These are phyloP conservation scores for Mesopsocus fuscifrons DNA, from an alignment of 2,888 invertebrate species.

Conservation along the genomic window DNA sequence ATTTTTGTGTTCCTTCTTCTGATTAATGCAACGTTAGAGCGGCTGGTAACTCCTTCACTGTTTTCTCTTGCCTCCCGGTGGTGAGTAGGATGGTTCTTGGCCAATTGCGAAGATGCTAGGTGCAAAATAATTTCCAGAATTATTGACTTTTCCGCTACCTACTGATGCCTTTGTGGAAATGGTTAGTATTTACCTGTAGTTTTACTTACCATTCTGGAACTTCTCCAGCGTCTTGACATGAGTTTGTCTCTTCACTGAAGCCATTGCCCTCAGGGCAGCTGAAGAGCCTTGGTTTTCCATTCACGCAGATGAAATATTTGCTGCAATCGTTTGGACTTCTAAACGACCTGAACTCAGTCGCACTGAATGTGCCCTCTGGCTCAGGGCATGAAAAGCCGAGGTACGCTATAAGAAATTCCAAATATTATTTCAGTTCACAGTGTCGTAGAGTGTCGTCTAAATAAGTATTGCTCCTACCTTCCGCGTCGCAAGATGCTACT, in stretches of 20 bases:
- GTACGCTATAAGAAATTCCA: constrained; percentile 34
- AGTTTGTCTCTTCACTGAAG: constrained; percentile 49
- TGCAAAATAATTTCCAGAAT: too few species aligned
- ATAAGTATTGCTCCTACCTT: constrained; percentile 31
- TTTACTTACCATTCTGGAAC: constrained; percentile 40
- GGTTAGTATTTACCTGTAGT: too few species aligned
- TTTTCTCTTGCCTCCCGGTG: too few species aligned
- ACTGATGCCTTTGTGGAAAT: too few species aligned
- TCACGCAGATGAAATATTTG: constrained; percentile 58
- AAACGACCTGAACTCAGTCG: constrained; percentile 26
- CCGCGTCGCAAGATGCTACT: constrained; percentile 59
- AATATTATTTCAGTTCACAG: not conserved
- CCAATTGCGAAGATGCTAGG: too few species aligned
- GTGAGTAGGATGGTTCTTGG: too few species aligned
- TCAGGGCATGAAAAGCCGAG: constrained; percentile 61
- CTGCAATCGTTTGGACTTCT: constrained; percentile 49
- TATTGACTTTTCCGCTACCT: too few species aligned
- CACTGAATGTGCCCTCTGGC: constrained; percentile 28
- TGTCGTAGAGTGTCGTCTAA: not conserved
- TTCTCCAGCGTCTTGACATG: constrained; percentile 60
- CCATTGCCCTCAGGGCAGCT: constrained; percentile 58
- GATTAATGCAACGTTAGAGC: too few species aligned
- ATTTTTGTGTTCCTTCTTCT: too few species aligned
- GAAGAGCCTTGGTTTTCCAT: constrained; percentile 48
- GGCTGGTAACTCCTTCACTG: too few species aligned